phyloP scores from a whole-genome alignment of 2,797 vertebrate species.

The Spea hammondii region DNA sequence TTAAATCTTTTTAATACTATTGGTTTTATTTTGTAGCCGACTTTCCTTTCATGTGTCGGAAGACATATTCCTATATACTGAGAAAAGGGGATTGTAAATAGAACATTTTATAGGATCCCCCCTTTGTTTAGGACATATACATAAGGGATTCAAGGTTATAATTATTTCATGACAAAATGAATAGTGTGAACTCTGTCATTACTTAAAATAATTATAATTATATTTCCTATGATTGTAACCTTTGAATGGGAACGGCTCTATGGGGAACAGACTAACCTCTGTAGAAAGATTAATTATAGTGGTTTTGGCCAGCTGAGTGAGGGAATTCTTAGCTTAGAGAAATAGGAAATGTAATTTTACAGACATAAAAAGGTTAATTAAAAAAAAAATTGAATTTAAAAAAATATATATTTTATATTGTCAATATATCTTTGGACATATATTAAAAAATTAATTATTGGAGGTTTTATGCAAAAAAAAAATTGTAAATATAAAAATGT shows the following conservation, averaged over 20 bases:
- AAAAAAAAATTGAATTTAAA: background rate
- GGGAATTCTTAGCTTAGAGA: background rate
- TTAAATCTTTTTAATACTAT: too few species aligned
- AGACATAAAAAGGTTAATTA: background rate
- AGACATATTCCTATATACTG: too few species aligned
- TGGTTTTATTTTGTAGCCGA: too few species aligned
- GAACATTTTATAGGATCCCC: background rate
- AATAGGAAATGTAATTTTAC: too few species aligned
- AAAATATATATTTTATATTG: background rate
- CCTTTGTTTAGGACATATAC: background rate
- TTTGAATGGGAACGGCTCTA: background rate
- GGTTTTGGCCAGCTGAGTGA: background rate
- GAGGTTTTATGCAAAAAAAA: too few species aligned
- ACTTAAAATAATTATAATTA: constrained; percentile 23
- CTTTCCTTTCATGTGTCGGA: too few species aligned
- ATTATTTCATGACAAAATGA: background rate
- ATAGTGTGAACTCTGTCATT: background rate
- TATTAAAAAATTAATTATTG: too few species aligned
- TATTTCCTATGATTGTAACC: background rate
- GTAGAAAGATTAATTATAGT: background rate
- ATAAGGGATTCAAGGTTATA: background rate
- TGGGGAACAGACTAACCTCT: background rate
- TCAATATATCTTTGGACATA: background rate
- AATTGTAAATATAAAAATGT: too few species aligned
- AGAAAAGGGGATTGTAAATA: too few species aligned